Base-by-base conservation (phyloP, 2,888 invertebrate species). In the Orchesellides sinensis region DNA sequence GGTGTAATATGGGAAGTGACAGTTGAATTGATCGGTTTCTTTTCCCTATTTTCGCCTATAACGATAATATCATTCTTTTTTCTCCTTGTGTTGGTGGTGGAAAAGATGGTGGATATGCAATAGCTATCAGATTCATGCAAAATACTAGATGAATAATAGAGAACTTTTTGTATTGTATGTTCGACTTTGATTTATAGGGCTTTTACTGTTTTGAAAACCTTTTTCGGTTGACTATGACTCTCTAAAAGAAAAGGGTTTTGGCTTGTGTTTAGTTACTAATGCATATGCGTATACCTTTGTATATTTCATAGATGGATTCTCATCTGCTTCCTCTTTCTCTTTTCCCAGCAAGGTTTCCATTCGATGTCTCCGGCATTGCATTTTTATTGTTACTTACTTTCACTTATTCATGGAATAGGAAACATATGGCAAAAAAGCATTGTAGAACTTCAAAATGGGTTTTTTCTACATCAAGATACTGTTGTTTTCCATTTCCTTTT, bases 171-270 rank as follows among this genome's bases (percentile, higher is more conserved):
- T 78, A 78, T 79, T 79, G 79, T 80, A 77, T 84, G 70, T 69
- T 75, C 61, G 85, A 85, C 83, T 83, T 85, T 85, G 85, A 85
- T 85, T 85, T 85, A 85, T 85, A 83, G 69, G 78, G 83, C 85
- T 85, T 85, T 85, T 85, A 83, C 80, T 74, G 45, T 75, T 69
- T 79, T 70, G 70, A 72, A 79, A 79, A 66, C 79, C 79, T 79
- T 65, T 79, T 72, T 52, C 21, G 54, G 56, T 40, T 40, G 65
- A 74, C 49, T 65, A 47, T 35, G n/a, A 25, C 5, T 25, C 12
- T n/a, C 6, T 12, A 65, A 35, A 27, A 27, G 59, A 23, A 54
- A 75, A 77, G 63, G 65, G 68, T 8, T 77, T 35, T 27, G 59
- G 19, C 10, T 10, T 40, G 40, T 40, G 10, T 32, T 10, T 8